Conservation (phyloP, 2,888 invertebrate genomes). For the Sisyra terminalis region DNA sequence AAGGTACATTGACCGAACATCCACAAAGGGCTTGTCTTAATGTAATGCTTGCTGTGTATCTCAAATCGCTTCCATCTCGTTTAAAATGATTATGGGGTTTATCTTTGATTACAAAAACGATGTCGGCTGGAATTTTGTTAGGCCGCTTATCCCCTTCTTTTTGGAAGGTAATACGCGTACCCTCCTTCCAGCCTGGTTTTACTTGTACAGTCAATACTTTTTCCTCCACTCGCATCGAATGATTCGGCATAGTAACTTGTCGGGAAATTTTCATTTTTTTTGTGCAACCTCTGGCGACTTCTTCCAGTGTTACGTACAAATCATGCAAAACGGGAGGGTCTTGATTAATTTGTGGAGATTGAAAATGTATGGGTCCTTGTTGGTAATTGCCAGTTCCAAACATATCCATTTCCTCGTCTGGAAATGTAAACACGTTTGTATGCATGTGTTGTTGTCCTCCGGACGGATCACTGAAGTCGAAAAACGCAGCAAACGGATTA, state of each 20-base stretch:
- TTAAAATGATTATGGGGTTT: slow-evolving; percentile 76
- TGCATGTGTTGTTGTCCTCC: slow-evolving; percentile 41
- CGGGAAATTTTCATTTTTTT: slow-evolving; percentile 97
- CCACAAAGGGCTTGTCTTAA: slow-evolving; percentile 84
- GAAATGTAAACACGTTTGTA: slow-evolving; percentile 37
- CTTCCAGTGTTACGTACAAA: slow-evolving; percentile 76
- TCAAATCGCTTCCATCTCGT: slow-evolving; percentile 80
- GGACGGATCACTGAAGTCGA: slow-evolving; percentile 52
- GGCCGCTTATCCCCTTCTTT: slow-evolving; percentile 85
- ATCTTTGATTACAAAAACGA: slow-evolving; percentile 86
- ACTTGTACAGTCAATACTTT: slow-evolving; percentile 83
- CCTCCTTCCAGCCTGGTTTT: slow-evolving; percentile 94
- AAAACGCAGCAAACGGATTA: slow-evolving; percentile 80
- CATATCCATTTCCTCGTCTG: slow-evolving; percentile 16
- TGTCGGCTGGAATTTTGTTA: slow-evolving; percentile 83
- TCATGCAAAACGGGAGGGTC: slow-evolving; percentile 83
- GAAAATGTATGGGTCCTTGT: slow-evolving; percentile 47
- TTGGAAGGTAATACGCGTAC: slow-evolving; percentile 92
- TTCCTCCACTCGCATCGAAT: slow-evolving; percentile 66
- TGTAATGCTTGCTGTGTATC: slow-evolving; percentile 65
- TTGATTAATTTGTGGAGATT: slow-evolving; percentile 68
- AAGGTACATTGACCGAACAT: slow-evolving; percentile 65
- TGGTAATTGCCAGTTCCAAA: slow-evolving; percentile 37
- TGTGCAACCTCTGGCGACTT: slow-evolving; percentile 75
- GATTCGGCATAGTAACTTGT: slow-evolving; percentile 63